Evolutionary conservation across 2,797 vertebrate genomes (phyloP).

Genomic region (Myripristis murdjan): DNA sequence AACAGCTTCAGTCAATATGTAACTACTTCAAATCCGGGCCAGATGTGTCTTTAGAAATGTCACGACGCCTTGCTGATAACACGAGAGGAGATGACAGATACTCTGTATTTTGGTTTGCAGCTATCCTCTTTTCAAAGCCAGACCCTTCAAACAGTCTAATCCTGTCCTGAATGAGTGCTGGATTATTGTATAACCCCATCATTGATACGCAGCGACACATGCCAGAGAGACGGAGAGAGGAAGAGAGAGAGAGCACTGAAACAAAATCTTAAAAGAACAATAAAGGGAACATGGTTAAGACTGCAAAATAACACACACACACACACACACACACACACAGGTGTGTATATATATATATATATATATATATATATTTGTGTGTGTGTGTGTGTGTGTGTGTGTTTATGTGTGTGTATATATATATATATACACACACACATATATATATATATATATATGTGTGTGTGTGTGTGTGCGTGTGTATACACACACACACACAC

Average conservation of each 20-base stretch:
- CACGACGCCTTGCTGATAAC: conserved; percentile 64
- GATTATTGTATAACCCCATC: conserved; percentile 79
- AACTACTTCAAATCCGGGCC: conserved; percentile 75
- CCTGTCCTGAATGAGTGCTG: conserved; percentile 79
- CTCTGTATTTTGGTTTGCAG: conserved; percentile 76
- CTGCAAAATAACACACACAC: no score
- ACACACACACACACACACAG: no score
- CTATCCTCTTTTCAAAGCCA: conserved; percentile 74
- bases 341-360: no score
- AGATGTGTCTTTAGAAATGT: conserved; percentile 81
- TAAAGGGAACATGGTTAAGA: neutral
- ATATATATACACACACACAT: no score
- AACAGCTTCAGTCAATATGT: conserved; percentile 68
- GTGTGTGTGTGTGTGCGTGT: no score
- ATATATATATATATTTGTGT: no score
- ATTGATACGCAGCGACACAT: conserved; percentile 66
- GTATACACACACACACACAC: no score
- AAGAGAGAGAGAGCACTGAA: conserved; percentile 15
- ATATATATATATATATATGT: neutral
- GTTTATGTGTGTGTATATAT: no score
- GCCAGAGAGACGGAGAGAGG: conserved; percentile 36
- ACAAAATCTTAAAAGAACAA: conserved; percentile 49
- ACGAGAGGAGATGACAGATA: conserved; percentile 77
- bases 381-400: no score
- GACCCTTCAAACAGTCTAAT: conserved; percentile 80